Evolutionary conservation across 35 echinoderm and acorn worm genomes (phyloP).

Genomic region (Apostichopus parvimensis): DNA sequence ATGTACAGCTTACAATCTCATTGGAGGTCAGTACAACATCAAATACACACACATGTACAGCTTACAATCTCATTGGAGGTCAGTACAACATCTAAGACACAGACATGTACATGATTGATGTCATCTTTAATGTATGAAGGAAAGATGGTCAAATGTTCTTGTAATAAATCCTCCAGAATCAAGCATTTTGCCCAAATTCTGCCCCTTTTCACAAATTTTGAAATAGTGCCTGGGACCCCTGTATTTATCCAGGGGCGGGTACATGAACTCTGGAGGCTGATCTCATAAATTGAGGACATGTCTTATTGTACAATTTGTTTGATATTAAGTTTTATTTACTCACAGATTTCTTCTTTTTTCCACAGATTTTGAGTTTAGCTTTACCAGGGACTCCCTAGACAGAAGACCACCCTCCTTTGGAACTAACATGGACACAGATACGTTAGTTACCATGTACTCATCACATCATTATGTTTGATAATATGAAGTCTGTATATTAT

Average conservation of each 20-base stretch:
- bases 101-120: too few species aligned
- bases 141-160: too few species aligned
- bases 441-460: background rate
- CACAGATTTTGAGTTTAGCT: background rate
- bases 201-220: too few species aligned
- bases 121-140: too few species aligned
- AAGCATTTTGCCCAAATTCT: too few species aligned
- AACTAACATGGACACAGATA: background rate
- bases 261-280: too few species aligned
- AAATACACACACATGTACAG: background rate
- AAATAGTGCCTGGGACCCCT: too few species aligned
- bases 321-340: background rate
- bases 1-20: background rate
- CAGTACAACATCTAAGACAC: background rate
- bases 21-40: background rate
- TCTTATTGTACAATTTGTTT: too few species aligned
- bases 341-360: background rate
- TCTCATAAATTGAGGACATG: too few species aligned
- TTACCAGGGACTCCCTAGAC: background rate
- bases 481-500: too few species aligned
- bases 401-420: background rate
- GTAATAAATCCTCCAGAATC: too few species aligned
- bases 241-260: too few species aligned
- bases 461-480: background rate
- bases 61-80: constrained; percentile 1